These are phyloP conservation scores for Lucilia sericata DNA, from an alignment of 1,140 invertebrate genomes.

Conservation along the genomic window DNA sequence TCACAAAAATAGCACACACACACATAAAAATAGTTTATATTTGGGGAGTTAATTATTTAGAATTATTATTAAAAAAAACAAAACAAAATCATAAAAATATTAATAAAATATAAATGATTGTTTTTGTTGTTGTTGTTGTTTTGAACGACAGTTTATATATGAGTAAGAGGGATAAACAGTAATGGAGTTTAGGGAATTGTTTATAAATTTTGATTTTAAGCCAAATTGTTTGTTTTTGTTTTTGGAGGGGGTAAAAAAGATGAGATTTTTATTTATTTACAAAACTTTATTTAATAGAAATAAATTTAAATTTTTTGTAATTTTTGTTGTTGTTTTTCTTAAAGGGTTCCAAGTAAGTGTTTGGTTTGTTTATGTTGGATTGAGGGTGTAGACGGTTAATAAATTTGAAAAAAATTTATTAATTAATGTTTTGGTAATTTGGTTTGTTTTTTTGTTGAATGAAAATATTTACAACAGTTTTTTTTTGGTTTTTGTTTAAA, in stretches of 20 bases:
- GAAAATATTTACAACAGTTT: slow-evolving; percentile 63
- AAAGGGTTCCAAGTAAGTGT: neutral
- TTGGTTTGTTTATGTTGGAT: neutral
- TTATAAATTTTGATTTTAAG: neutral
- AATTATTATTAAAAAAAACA: neutral
- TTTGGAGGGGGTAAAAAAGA: neutral
- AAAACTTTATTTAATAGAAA: neutral
- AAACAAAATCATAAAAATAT: slow-evolving; percentile 19
- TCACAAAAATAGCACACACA: slow-evolving; percentile 15
- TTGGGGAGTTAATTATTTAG: neutral
- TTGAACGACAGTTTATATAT: neutral
- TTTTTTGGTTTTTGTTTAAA: slow-evolving; percentile 47
- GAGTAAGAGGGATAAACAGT: neutral
- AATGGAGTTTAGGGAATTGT: neutral
- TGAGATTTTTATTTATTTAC: neutral
- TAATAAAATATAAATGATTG: neutral
- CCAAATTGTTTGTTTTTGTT: neutral
- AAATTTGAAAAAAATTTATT: slow-evolving; percentile 21
- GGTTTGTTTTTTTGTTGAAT: slow-evolving; percentile 35
- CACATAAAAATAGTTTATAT: slow-evolving; percentile 2
- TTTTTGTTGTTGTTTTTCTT: neutral
- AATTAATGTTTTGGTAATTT: slow-evolving; percentile 28
- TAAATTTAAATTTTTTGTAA: neutral
- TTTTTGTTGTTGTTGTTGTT: slow-evolving; percentile 1
- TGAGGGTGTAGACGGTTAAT: neutral